Conservation (phyloP, 2,797 vertebrate genomes). For the Phoeniculus purpureus region DNA sequence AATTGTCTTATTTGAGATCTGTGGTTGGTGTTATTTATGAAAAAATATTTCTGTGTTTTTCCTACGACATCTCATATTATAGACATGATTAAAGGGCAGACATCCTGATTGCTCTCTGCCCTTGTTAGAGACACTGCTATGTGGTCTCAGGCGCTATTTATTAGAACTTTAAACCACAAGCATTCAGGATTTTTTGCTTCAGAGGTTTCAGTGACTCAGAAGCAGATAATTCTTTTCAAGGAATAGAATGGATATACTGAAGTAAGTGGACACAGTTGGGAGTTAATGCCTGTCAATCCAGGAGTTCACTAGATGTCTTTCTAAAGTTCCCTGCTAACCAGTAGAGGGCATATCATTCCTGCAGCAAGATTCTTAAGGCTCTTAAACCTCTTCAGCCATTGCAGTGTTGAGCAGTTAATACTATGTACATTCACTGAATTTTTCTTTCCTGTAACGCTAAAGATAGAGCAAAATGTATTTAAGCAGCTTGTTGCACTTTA, state of each 20-base stretch:
- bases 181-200: background rate
- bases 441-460: background rate
- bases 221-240: background rate
- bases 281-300: background rate
- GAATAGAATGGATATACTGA: background rate
- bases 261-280: background rate
- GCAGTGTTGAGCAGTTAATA: background rate
- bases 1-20: background rate
- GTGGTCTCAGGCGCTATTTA: background rate
- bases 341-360: constrained; percentile 36
- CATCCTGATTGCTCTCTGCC: background rate
- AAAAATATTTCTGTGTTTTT: background rate
- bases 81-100: background rate
- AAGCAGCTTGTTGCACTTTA: background rate
- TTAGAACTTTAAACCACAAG: background rate
- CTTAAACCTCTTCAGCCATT: background rate
- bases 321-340: background rate
- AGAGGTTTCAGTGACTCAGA: background rate
- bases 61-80: background rate
- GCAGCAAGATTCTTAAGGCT: background rate
- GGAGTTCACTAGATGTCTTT: background rate
- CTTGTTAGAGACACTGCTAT: background rate
- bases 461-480: background rate
- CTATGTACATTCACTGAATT: background rate
- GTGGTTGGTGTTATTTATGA: background rate